Conservation (phyloP, 92 coral and sea anemone genomes). For the Zoanthus sansibaricus region DNA sequence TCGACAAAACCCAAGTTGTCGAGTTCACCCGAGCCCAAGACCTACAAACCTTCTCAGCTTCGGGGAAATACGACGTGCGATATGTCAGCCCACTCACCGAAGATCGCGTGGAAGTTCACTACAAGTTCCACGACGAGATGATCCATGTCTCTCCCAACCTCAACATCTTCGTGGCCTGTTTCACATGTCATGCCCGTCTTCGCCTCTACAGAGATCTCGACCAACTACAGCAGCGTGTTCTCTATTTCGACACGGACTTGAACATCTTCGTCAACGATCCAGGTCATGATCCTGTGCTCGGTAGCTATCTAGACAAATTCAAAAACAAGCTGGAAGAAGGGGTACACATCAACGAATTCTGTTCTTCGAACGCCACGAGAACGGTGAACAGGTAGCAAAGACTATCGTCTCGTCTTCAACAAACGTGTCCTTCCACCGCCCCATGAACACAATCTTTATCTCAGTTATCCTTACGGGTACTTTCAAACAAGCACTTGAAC, state of each 20-base stretch:
- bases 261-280: too few relatives aligned
- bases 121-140: constrained; percentile 18
- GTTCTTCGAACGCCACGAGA: neutral
- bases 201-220: constrained; percentile 13
- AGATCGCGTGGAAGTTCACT: neutral
- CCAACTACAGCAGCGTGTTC: constrained; percentile 3
- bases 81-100: constrained; percentile 19
- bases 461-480: constrained; percentile 24
- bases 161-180: constrained; percentile 6
- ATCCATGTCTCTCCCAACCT: neutral
- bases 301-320: too few relatives aligned
- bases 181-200: constrained; percentile 31
- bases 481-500: too few relatives aligned
- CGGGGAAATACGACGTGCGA: neutral
- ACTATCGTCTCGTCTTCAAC: constrained; percentile 27
- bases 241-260: neutral
- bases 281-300: too few relatives aligned
- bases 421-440: constrained; percentile 16
- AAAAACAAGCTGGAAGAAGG: constrained; percentile 24
- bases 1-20: neutral
- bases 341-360: neutral
- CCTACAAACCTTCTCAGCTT: neutral
- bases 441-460: neutral
- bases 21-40: neutral
- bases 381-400: constrained; percentile 5